Percentiles rank a stretch among this genome's conserved stretches.
phyloP scores from a whole-genome alignment of 2,888 invertebrate genomes.

The Sminthurinus aureus region DNA sequence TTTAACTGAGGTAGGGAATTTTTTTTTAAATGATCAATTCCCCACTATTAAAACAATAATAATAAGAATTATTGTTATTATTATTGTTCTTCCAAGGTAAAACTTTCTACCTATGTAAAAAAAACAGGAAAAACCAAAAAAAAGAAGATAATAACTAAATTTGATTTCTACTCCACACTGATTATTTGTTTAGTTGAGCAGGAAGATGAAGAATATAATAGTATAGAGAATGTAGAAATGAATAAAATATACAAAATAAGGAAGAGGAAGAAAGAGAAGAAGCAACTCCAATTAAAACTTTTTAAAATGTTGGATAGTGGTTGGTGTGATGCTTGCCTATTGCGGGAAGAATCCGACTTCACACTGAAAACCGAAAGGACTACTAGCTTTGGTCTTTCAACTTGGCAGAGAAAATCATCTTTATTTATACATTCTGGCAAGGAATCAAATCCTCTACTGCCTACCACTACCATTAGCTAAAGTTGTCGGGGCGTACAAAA shows the following conservation, averaged over 20 bases:
- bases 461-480: constrained; percentile 18
- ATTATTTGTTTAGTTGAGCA: too few species aligned
- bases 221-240: constrained; percentile 6
- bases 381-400: constrained; percentile 33
- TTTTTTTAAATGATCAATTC: not conserved
- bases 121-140: too few species aligned
- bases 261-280: not conserved
- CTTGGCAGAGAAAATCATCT: constrained; percentile 40
- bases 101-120: too few species aligned
- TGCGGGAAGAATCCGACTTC: constrained; percentile 31
- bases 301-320: not conserved
- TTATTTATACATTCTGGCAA: constrained; percentile 42
- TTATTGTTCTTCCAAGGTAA: too few species aligned
- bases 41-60: too few species aligned
- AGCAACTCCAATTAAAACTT: not conserved
- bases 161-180: too few species aligned
- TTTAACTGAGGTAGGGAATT: not conserved
- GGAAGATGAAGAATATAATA: not conserved
- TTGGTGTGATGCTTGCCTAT: constrained; percentile 8
- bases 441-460: constrained; percentile 23
- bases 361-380: constrained; percentile 36
- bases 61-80: too few species aligned
- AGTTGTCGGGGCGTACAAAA: constrained; percentile 8
- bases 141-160: too few species aligned
- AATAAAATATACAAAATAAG: not conserved